Evolutionary conservation across 1,140 invertebrate species (phyloP), one percentile per base, ranked within the genome.

Genomic region (Hycleus phaleratus): DNA sequence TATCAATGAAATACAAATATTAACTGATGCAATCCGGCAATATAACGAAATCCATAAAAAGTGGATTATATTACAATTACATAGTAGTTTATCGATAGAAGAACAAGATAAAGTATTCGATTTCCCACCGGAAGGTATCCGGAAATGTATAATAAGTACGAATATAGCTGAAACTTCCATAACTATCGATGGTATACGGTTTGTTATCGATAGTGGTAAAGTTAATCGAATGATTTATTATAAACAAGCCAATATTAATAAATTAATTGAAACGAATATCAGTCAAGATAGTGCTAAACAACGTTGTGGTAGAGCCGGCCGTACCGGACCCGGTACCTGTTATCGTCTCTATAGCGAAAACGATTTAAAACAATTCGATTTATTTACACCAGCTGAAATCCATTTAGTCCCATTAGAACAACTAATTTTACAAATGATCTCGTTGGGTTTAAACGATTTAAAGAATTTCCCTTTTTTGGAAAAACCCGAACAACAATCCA

Each of bases 151-250:
- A 59, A 84, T 99, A 2, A 94, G 95, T 1, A 99, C 97, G n/a
- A 99, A 99, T 71, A 98, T 99, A 56, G 96, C 97, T 0, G 97
- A 99, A 79, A 99, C 97, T 1, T 98, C 95, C 4, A 88, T 99
- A 3, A 99, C 97, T 0, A 98, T 99, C 57, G 97, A 99, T 77
- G 97, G 96, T 3, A 91, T 99, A 58, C 78, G 96, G 70, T 99
- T 99, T 79, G 96, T 99, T 2, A 84, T 94, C 4, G 97, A 99
- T 76, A 97, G 94, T 9, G 92, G 93, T 25, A 94, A 95, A 81
- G 92, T 97, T 0, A 98, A 98, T 77, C 90, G 97, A 76, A 97
- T 97, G 93, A 93, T 85, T 72, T 97, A 93, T 73, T 92, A 97
- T 75, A 83, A 90, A 0, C 81, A 80, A 3, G 91, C 85, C 61